These are phyloP conservation scores for Spicauda simplicius DNA, from an alignment of 2,888 invertebrate species.

Conservation along the genomic window DNA sequence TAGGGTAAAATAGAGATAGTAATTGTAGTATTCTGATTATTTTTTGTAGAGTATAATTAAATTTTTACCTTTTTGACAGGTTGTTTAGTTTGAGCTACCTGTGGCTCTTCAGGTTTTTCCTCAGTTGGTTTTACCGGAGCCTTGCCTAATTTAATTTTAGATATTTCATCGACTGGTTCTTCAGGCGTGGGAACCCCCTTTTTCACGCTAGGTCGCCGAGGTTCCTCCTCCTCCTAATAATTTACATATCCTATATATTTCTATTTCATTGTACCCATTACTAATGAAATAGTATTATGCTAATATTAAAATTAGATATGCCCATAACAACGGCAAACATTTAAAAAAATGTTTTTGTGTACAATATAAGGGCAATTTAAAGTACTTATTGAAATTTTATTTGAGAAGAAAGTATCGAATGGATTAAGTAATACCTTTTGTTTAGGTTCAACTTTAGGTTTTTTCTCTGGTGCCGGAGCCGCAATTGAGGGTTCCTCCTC, in stretches of 20 bases:
- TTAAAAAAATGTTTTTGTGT: too few relatives aligned
- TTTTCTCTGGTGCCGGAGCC: slow-evolving; percentile 68
- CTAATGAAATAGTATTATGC: too few relatives aligned
- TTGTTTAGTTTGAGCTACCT: slow-evolving; percentile 71
- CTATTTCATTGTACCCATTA: too few relatives aligned
- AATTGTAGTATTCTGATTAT: not conserved
- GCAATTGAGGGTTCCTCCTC: slow-evolving; percentile 73
- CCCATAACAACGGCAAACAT: too few relatives aligned
- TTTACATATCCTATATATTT: not conserved
- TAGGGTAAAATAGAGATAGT: not conserved
- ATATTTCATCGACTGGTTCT: slow-evolving; percentile 74
- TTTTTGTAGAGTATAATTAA: not conserved
- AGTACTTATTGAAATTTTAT: too few relatives aligned
- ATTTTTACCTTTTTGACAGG: slow-evolving; percentile 68
- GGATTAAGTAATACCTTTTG: slow-evolving; percentile 55
- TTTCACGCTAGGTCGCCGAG: slow-evolving; percentile 70
- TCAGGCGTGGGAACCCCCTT: slow-evolving; percentile 72
- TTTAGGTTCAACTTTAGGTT: slow-evolving; percentile 62
- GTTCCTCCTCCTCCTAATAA: slow-evolving; percentile 68
- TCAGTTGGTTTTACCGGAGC: slow-evolving; percentile 67
- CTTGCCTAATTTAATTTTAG: slow-evolving; percentile 73
- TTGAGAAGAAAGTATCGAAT: not conserved
- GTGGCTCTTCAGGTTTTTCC: slow-evolving; percentile 67
- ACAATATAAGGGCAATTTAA: too few relatives aligned
- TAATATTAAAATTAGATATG: too few relatives aligned